Conservation (phyloP, 1,140 invertebrate genomes). For the Zaprionus taronus region DNA sequence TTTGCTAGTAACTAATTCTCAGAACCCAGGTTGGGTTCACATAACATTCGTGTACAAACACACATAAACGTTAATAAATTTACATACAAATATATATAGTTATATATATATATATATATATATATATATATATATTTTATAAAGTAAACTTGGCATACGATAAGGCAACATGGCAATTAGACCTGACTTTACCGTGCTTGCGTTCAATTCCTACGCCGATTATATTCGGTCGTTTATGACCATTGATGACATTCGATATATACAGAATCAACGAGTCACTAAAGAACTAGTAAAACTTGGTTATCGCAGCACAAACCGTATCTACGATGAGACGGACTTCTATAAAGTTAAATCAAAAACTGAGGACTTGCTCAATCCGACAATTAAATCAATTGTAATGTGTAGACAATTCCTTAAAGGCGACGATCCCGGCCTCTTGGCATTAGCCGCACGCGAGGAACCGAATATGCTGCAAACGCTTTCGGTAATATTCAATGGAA, state of each 20-base stretch:
- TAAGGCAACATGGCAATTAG: background rate
- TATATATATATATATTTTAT: too few relatives aligned
- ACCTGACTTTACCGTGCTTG: slow-evolving; percentile 13
- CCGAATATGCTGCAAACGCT: slow-evolving; percentile 19
- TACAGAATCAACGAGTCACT: background rate
- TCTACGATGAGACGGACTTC: slow-evolving; percentile 16
- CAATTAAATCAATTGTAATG: background rate
- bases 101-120: background rate
- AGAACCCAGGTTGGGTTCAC: background rate
- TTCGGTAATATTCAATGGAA: slow-evolving; percentile 8
- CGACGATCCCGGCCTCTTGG: slow-evolving; percentile 14
- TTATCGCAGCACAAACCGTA: slow-evolving; percentile 7
- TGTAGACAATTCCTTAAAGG: background rate
- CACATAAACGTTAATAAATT: background rate
- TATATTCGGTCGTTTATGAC: slow-evolving; percentile 22
- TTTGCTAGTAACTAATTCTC: background rate
- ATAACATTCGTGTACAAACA: background rate
- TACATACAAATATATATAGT: background rate
- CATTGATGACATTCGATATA: slow-evolving; percentile 3
- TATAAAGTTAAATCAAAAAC: background rate
- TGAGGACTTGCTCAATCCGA: slow-evolving; percentile 13
- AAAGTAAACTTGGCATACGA: background rate
- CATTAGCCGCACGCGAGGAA: slow-evolving; percentile 10
- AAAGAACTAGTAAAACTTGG: slow-evolving; percentile 4
- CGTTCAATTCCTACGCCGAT: background rate